phyloP scores from a whole-genome alignment of 30 jellyfish, hydroid and myxozoan species.

The Aurelia sp. region DNA sequence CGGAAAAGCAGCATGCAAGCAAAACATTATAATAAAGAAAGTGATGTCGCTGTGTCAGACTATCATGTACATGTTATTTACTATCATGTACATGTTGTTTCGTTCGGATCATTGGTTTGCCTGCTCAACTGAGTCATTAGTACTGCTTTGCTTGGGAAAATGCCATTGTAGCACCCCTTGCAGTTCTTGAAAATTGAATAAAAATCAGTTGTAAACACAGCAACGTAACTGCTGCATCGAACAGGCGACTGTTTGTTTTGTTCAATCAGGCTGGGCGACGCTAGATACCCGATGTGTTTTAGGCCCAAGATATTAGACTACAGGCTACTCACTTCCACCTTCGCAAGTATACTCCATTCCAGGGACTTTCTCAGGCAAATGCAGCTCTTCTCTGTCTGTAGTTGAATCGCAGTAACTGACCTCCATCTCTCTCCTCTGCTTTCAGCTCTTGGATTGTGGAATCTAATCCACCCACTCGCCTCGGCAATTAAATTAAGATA shows the following conservation, averaged over 20 bases:
- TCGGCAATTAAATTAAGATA: no score
- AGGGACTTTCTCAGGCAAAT: conserved; percentile 71
- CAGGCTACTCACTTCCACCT: background rate
- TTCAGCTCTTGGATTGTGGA: background rate
- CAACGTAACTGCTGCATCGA: no score
- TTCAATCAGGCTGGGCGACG: no score
- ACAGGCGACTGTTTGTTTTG: no score
- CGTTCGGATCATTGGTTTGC: background rate
- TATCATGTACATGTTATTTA: background rate
- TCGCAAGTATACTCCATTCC: conserved; percentile 56
- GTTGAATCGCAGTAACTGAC: conserved; percentile 69
- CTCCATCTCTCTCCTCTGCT: conserved; percentile 33
- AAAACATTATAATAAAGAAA: background rate
- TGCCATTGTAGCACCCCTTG: no score
- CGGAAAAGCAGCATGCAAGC: no score
- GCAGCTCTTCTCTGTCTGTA: conserved; percentile 71
- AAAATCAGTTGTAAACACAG: no score
- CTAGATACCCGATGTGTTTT: no score
- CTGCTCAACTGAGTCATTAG: background rate
- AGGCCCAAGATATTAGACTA: no score
- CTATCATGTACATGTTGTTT: background rate
- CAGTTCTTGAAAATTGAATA: no score
- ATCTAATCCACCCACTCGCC: no score
- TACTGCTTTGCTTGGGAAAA: background rate
- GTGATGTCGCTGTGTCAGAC: no score